Evolutionary conservation across 2,113 vertebrate genomes (phyloP).

Genomic region (Nematolebias whitei): DNA sequence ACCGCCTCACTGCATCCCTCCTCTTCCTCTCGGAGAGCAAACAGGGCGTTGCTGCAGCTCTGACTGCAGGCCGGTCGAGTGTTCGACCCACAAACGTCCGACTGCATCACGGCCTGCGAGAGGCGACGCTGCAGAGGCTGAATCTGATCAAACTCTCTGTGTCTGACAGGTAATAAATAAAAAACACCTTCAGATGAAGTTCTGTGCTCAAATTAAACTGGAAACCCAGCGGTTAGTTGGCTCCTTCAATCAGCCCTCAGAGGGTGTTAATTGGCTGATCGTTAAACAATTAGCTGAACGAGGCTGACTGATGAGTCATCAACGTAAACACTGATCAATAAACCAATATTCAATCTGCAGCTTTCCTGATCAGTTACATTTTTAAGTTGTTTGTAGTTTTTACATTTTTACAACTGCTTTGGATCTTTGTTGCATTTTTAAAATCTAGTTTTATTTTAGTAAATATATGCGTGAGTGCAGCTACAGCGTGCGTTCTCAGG

Average conservation of each 20-base stretch:
- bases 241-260: not conserved
- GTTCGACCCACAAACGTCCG: not conserved
- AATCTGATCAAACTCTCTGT: not conserved
- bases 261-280: not conserved
- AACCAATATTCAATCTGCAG: not conserved
- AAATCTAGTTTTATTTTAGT: too few relatives aligned
- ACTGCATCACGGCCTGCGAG: not conserved
- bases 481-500: too few relatives aligned
- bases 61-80: not conserved
- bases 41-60: constrained; percentile 4
- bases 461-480: too few relatives aligned
- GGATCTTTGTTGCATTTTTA: too few relatives aligned
- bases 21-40: not conserved
- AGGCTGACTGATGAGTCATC: not conserved
- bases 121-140: not conserved
- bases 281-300: not conserved
- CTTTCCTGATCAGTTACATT: not conserved
- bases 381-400: not conserved
- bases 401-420: too few relatives aligned
- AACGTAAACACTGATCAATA: not conserved
- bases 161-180: too few relatives aligned
- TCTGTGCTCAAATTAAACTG: not conserved
- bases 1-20: constrained; percentile 12
- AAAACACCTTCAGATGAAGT: not conserved
- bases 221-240: too few relatives aligned